A percentile compares a stretch with the other conserved stretches of the same genome.
Evolutionary conservation across 2,113 vertebrate species (phyloP).

Genomic region (Hyperopisus bebe): DNA sequence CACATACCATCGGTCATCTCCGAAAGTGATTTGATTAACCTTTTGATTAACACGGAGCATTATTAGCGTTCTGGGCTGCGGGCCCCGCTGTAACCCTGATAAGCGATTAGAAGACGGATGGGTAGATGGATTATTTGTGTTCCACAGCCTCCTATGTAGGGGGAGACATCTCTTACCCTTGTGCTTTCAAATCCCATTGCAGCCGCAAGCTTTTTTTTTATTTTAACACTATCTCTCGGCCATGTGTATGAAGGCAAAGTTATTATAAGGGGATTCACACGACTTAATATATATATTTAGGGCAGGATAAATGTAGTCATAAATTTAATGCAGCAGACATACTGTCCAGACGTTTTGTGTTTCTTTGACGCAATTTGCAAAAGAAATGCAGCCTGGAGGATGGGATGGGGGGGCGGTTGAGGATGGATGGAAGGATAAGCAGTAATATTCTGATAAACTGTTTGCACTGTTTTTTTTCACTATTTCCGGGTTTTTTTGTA

Average conservation of each 20-base stretch:
- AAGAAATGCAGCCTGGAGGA: not conserved
- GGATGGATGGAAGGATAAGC: not conserved
- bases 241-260: not conserved
- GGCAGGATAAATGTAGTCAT: not conserved
- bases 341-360: not conserved
- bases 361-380: not conserved
- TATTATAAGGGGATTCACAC: not conserved
- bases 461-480: not conserved
- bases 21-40: constrained; percentile 1
- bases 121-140: not conserved
- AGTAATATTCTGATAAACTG: not conserved
- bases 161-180: not conserved
- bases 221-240: not conserved
- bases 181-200: not conserved
- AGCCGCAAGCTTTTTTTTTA: not conserved
- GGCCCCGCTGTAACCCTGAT: not conserved
- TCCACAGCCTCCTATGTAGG: not conserved
- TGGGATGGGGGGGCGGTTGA: not conserved
- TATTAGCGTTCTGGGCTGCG: not conserved
- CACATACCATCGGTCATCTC: not conserved
- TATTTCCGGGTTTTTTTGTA: not conserved
- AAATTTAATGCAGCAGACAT: not conserved
- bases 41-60: not conserved
- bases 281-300: not conserved
- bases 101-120: not conserved